Evolutionary conservation across 2,113 vertebrate genomes (phyloP).

Genomic region (Pseudorasbora parva): DNA sequence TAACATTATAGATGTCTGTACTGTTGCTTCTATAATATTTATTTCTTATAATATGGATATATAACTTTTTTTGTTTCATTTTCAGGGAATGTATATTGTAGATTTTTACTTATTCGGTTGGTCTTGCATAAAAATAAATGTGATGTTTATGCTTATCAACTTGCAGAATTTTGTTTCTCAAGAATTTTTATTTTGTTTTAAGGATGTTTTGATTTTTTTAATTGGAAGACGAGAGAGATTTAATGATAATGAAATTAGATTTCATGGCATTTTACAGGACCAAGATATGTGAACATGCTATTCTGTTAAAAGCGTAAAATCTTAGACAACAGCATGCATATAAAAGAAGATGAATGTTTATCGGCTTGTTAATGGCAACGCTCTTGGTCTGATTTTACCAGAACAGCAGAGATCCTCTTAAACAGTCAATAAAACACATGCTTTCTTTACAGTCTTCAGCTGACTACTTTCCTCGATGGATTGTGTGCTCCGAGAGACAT

Average conservation of each 20-base stretch:
- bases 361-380: background rate
- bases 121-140: too few species aligned
- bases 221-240: background rate
- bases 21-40: too few species aligned
- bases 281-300: background rate
- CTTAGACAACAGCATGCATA: background rate
- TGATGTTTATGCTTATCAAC: too few species aligned
- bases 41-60: too few species aligned
- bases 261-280: background rate
- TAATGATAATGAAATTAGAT: background rate
- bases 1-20: too few species aligned
- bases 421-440: slow-evolving; percentile 15
- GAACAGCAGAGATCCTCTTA: background rate
- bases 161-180: too few species aligned
- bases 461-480: background rate
- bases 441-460: slow-evolving; percentile 1
- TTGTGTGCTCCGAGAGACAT: slow-evolving; percentile 24
- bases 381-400: background rate
- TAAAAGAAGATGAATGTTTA: background rate
- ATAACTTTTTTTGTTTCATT: too few species aligned
- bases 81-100: too few species aligned
- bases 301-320: background rate
- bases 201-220: too few species aligned
- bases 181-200: too few species aligned
- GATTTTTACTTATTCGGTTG: too few species aligned